These are phyloP conservation scores for Microchirus variegatus DNA, from an alignment of 2,797 vertebrate species.

Conservation along the genomic window DNA sequence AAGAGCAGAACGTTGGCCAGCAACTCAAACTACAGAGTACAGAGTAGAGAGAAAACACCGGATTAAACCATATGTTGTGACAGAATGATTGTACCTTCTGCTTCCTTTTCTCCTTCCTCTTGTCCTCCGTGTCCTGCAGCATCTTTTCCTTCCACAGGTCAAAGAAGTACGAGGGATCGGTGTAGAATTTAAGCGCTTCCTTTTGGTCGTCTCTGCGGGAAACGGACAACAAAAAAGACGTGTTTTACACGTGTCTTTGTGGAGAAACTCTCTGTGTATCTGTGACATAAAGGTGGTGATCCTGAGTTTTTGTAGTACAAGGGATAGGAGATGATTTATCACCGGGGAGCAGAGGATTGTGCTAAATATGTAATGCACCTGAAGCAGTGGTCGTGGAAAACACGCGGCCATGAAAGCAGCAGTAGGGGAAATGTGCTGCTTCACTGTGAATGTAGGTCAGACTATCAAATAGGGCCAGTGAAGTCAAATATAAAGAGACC, in stretches of 20 bases:
- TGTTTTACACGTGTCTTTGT: neutral
- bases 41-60: no score
- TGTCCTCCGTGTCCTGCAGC: conserved; percentile 99
- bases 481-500: neutral
- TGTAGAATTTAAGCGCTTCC: conserved; percentile 97
- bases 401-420: conserved; percentile 31
- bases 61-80: neutral
- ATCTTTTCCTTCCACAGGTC: conserved; percentile 99
- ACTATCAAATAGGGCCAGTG: neutral
- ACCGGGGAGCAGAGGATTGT: conserved; percentile 17
- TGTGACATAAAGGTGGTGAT: conserved; percentile 12
- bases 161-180: conserved; percentile 98
- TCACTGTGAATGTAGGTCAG: conserved; percentile 35
- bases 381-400: conserved; percentile 32
- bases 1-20: no score
- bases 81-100: conserved; percentile 89
- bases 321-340: conserved; percentile 29
- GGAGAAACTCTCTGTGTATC: no score
- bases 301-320: conserved; percentile 2
- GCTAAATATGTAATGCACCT: conserved; percentile 56
- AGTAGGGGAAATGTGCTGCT: conserved; percentile 27
- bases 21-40: no score
- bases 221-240: conserved; percentile 7
- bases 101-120: conserved; percentile 96
- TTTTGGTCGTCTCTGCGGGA: conserved; percentile 92